phyloP scores from a whole-genome alignment of 2,113 vertebrate species.

The Triplophysa siluroides region DNA sequence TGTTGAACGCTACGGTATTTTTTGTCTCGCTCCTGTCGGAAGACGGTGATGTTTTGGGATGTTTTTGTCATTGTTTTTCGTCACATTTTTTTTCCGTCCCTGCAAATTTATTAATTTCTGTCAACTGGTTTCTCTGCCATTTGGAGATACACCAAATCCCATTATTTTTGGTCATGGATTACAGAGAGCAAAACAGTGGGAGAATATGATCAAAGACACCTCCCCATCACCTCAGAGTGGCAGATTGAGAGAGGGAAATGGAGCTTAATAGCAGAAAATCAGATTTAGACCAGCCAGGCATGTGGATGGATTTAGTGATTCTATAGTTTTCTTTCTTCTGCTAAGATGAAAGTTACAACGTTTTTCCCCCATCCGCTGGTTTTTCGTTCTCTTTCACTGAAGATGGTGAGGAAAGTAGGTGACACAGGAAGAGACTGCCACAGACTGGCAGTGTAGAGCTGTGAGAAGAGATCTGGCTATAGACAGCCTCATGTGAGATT shows the following conservation, averaged over 20 bases:
- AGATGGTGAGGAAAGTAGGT: slow-evolving; percentile 62
- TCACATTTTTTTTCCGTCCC: slow-evolving; percentile 50
- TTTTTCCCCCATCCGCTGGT: slow-evolving; percentile 35
- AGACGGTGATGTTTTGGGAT: slow-evolving; percentile 68
- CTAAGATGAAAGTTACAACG: slow-evolving; percentile 48
- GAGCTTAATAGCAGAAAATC: slow-evolving; percentile 82
- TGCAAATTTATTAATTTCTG: slow-evolving; percentile 83
- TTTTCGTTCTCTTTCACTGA: slow-evolving; percentile 66
- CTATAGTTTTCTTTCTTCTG: slow-evolving; percentile 41
- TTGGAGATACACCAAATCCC: slow-evolving; percentile 79
- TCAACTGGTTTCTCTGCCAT: slow-evolving; percentile 71
- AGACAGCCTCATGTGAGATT: neutral
- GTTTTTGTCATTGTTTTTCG: slow-evolving; percentile 64
- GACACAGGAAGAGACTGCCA: slow-evolving; percentile 68
- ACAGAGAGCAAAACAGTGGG: slow-evolving; percentile 71
- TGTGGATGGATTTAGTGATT: slow-evolving; percentile 51
- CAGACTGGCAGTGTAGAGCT: slow-evolving; percentile 60
- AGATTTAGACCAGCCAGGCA: slow-evolving; percentile 72
- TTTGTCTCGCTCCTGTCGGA: slow-evolving; percentile 66
- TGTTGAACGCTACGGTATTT: slow-evolving; percentile 18
- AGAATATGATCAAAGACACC: slow-evolving; percentile 74
- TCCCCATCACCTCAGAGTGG: slow-evolving; percentile 70
- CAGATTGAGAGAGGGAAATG: slow-evolving; percentile 66
- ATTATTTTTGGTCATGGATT: slow-evolving; percentile 80
- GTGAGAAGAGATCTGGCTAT: neutral